Base-by-base conservation (phyloP, 1,140 invertebrate genomes). In the Elymnias hypermnestra region DNA sequence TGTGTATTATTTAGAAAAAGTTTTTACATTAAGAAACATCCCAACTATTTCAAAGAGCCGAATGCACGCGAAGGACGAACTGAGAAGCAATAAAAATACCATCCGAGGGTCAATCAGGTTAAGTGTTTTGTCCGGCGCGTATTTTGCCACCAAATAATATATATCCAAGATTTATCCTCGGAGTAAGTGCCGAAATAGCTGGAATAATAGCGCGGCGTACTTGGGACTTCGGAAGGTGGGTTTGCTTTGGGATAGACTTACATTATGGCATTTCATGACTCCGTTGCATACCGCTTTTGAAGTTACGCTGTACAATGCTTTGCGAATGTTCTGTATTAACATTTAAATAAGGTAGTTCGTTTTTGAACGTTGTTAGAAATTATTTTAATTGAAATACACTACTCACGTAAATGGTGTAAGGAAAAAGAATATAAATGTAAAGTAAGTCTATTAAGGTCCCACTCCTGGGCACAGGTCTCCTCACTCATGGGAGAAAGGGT, bases 41-140 rank as follows among this genome's bases (percentile, higher is more conserved):
- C 10, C 26, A 12, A 29, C 26, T 29, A 29, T 29, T 29, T 29
- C 26, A 12, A 15, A 33, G 13, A 15, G 29, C 5, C 29, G 5
- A 57, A 50, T 46, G 42, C 42, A 54, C 44, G 31, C 28, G 57
- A 57, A 59, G 41, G 44, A 65, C 46, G 29, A 57, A 42, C 61
- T 61, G 56, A 61, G 65, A 72, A 64, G 72, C 68, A 78, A 81
- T 77, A 81, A 81, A 81, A 81, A 78, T 78, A 74, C 76, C 76
- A 53, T 37, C 51, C 57, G 40, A 60, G 73, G 76, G 74, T 78
- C 74, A 82, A 82, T 82, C 71, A 73, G 74, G 77, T 74, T 79
- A 77, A 81, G 76, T 76, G 76, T 76, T 64, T 71, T 68, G 76
- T 75, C 71, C 71, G 66, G 49, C 57, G 70, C 54, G 56, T 61